Conservation (phyloP, 2,113 vertebrate genomes). For the Euleptes europaea region DNA sequence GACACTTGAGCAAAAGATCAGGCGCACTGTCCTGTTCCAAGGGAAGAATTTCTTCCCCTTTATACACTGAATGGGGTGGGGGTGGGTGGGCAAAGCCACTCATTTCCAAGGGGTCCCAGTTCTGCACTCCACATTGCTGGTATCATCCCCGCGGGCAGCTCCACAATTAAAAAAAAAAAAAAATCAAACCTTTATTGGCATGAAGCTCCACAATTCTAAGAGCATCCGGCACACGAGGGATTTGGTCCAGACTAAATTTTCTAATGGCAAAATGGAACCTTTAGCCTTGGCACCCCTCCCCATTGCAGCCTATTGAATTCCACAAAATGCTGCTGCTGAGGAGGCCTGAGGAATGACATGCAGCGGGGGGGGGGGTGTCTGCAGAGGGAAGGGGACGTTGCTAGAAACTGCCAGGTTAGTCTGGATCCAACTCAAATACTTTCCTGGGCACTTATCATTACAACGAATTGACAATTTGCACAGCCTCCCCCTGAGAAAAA, state of each 20-base stretch:
- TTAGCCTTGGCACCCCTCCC: neutral
- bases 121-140: neutral
- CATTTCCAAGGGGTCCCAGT: neutral
- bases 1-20: neutral
- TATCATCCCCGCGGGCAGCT: neutral
- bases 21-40: too few species aligned
- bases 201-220: too few species aligned
- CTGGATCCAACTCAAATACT: neutral
- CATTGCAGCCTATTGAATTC: neutral
- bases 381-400: too few species aligned
- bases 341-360: too few species aligned
- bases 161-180: too few species aligned
- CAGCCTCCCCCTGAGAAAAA: neutral
- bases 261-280: too few species aligned
- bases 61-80: neutral
- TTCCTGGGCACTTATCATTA: too few species aligned
- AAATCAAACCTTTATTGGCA: too few species aligned
- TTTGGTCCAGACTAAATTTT: neutral
- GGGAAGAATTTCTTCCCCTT: neutral
- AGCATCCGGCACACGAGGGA: neutral
- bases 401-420: too few species aligned
- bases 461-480: neutral
- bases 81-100: too few species aligned
- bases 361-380: too few species aligned
- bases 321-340: too few species aligned